These are phyloP conservation scores for Tupiocoris notatus DNA, from an alignment of 2,888 invertebrate genomes.

Conservation along the genomic window DNA sequence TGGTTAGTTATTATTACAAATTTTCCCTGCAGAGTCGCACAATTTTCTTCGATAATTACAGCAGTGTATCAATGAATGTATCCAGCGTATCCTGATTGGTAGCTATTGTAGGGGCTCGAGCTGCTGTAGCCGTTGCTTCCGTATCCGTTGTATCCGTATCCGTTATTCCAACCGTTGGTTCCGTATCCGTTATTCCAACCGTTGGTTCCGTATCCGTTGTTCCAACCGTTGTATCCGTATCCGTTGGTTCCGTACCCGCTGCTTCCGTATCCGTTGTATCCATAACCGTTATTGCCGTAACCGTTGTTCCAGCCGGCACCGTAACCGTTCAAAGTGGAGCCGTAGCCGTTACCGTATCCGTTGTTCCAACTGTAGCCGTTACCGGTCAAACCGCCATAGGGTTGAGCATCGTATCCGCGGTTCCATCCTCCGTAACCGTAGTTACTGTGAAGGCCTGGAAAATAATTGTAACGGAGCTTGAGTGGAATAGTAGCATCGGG, in stretches of 20 bases:
- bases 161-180: constrained; percentile 16
- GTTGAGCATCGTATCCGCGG: constrained; percentile 24
- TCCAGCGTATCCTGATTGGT: constrained; percentile 29
- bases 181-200: constrained; percentile 1
- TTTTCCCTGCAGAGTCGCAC: too few relatives aligned
- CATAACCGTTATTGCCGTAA: not conserved
- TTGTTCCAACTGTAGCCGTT: constrained; percentile 24
- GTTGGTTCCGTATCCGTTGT: constrained; percentile 15
- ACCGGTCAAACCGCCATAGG: constrained; percentile 32
- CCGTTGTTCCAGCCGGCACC: constrained; percentile 11
- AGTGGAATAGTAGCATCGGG: too few relatives aligned
- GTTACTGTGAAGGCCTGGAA: not conserved
- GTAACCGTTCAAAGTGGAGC: not conserved
- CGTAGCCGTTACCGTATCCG: constrained; percentile 13
- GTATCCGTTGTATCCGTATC: not conserved
- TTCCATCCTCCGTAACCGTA: constrained; percentile 10
- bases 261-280: not conserved
- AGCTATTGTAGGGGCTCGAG: not conserved
- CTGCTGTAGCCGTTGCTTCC: not conserved
- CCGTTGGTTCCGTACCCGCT: not conserved
- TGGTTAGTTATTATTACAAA: too few relatives aligned
- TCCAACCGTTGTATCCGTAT: constrained; percentile 9
- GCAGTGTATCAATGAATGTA: constrained; percentile 35
- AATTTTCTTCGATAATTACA: too few relatives aligned
- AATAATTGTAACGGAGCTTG: too few relatives aligned